phyloP scores from a whole-genome alignment of 2,888 invertebrate species.

The Epiblema foenella region DNA sequence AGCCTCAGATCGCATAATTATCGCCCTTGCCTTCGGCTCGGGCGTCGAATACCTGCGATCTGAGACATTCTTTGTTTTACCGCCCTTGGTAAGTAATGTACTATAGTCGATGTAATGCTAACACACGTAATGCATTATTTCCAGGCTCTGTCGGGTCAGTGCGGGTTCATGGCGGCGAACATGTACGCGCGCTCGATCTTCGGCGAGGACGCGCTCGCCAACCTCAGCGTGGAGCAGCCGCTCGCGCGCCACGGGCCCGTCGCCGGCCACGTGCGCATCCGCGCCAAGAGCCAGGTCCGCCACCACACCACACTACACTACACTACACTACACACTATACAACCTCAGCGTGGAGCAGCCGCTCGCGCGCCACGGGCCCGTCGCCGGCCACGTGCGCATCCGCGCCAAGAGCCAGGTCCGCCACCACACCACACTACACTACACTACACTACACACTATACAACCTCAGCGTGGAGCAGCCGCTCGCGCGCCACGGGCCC shows the following conservation, averaged over 20 bases:
- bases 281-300: conserved; percentile 97
- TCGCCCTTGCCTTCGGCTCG: too few species aligned
- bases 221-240: conserved; percentile 98
- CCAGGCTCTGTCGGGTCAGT: conserved; percentile 96
- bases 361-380: conserved; percentile 93
- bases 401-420: conserved; percentile 98
- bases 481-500: conserved; percentile 93
- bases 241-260: conserved; percentile 95
- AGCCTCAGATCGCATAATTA: too few species aligned
- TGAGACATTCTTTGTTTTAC: too few species aligned
- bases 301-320: too few species aligned
- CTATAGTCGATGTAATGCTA: too few species aligned
- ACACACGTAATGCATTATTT: too few species aligned
- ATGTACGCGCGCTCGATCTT: conserved; percentile 99
- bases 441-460: too few species aligned
- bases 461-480: conserved; percentile 99
- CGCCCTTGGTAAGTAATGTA: too few species aligned
- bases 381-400: conserved; percentile 98
- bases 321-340: too few species aligned
- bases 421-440: too few species aligned
- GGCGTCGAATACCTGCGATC: too few species aligned
- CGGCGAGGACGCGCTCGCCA: conserved; percentile 99
- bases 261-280: conserved; percentile 97
- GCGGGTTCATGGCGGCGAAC: conserved; percentile 99
- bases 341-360: conserved; percentile 99